Evolutionary conservation across 1,140 invertebrate species (phyloP), one percentile per base, ranked within the genome.

Genomic region (Dendrolimus kikuchii): DNA sequence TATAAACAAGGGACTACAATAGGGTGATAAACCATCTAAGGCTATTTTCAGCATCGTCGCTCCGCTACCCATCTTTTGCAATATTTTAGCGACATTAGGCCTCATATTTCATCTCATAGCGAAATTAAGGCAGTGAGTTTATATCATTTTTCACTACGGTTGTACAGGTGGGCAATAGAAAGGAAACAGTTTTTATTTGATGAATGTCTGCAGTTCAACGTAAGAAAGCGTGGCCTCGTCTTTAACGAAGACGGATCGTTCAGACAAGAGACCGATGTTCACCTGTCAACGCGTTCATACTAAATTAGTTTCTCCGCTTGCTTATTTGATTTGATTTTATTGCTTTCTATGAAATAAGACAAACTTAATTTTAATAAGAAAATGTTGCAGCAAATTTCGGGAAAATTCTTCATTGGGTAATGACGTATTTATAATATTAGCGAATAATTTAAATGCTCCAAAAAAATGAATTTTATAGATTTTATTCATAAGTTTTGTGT

Each of bases 201-300:
- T 58, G 52, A 53, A 62, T 62, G 55, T 53, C 48, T 39, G 60
- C 50, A 48, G 52, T 45, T 43, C 23, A 38, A 38, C 8, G 10
- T 55, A 51, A 54, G 55, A 55, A 57, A 51, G 48, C 55, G 50
- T 36, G 45, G 48, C 38, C 40, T 36, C 50, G 49, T 46, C 45
- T 41, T 59, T 66, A 63, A 66, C 64, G 60, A 66, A 66, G 64
- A 66, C 56, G 58, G 46, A 66, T 66, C 55, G 60, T 46, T 45
- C 49, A 49, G 37, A 49, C 9, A n/a, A 46, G 40, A 62, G 64
- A 62, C 64, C 49, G 59, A 56, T 57, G 57, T 44, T 47, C 59
- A 57, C 43, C 46, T 58, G 46, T 55, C 42, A 8, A 37, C 40
- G 41, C 10, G 51, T 38, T 53, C 41, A 41, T 41, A 50, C 47